These are phyloP conservation scores for Drosophila kambysellisi DNA, from an alignment of 2,888 invertebrate species.

Conservation along the genomic window DNA sequence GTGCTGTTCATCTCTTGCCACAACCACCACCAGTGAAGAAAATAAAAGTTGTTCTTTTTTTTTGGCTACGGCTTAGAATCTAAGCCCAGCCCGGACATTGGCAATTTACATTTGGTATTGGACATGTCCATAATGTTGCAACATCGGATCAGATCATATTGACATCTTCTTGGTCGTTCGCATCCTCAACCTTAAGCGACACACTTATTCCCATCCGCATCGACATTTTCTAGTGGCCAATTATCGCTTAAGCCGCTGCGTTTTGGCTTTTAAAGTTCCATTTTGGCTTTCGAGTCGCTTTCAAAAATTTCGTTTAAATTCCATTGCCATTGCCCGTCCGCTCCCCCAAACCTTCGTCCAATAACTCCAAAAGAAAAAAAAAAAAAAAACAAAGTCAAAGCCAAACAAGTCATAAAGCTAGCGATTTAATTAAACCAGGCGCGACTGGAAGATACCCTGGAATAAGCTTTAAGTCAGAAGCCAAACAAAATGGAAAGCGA, in stretches of 20 bases:
- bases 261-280: slow-evolving; percentile 65
- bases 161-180: not conserved
- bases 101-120: slow-evolving; percentile 70
- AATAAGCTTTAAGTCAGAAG: not conserved
- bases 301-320: slow-evolving; percentile 77
- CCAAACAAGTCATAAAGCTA: slow-evolving; percentile 58
- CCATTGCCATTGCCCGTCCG: slow-evolving; percentile 66
- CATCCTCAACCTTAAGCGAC: slow-evolving; percentile 1
- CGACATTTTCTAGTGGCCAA: slow-evolving; percentile 76
- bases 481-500: not conserved
- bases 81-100: slow-evolving; percentile 77
- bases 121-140: slow-evolving; percentile 40
- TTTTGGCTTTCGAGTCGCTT: slow-evolving; percentile 39
- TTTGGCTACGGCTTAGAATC: slow-evolving; percentile 52
- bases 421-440: not conserved
- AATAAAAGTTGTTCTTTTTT: slow-evolving; percentile 3
- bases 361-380: slow-evolving; percentile 24
- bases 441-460: slow-evolving; percentile 33
- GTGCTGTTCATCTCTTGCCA: slow-evolving; percentile 1
- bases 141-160: slow-evolving; percentile 28
- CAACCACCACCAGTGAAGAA: slow-evolving; percentile 16
- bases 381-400: slow-evolving; percentile 44
- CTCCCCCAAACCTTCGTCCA: slow-evolving; percentile 11
- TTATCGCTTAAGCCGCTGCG: slow-evolving; percentile 73
- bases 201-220: slow-evolving; percentile 50